Percentiles rank a stretch among this genome's conserved stretches.
These are phyloP conservation scores for Hydrozoanthus gracilis DNA, from an alignment of 92 coral and sea anemone genomes.

Conservation along the genomic window DNA sequence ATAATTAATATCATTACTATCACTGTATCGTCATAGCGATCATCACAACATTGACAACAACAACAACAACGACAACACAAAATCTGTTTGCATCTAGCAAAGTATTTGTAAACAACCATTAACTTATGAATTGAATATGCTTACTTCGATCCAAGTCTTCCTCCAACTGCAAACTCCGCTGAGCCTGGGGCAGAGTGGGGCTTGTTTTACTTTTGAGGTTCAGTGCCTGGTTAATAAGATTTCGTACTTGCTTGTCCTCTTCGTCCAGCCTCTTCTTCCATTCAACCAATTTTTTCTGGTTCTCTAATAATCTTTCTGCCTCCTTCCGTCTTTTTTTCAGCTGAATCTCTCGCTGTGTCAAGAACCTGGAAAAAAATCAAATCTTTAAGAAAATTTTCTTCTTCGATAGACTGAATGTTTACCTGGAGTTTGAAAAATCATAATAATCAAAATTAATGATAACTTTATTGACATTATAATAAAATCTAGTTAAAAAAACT, in stretches of 20 bases:
- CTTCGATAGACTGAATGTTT: too few species aligned
- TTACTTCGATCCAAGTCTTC: conserved; percentile 65
- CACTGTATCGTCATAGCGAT: too few species aligned
- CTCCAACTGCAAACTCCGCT: conserved; percentile 53
- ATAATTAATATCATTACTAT: too few species aligned
- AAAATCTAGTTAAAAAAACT: too few species aligned
- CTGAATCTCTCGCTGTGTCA: conserved; percentile 88
- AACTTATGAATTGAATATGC: not conserved
- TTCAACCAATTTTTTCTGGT: conserved; percentile 89
- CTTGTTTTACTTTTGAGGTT: conserved; percentile 65
- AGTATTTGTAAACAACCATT: too few species aligned
- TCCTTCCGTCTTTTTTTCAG: conserved; percentile 77
- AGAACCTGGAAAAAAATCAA: conserved; percentile 57
- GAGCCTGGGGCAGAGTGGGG: conserved; percentile 36
- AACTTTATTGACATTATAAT: too few species aligned
- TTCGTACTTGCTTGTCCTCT: conserved; percentile 82
- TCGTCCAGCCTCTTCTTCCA: conserved; percentile 90
- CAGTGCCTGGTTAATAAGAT: conserved; percentile 81
- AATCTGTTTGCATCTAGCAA: too few species aligned
- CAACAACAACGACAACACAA: too few species aligned
- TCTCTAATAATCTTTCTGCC: conserved; percentile 78
- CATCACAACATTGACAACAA: too few species aligned
- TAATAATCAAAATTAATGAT: too few species aligned
- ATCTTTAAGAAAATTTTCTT: too few species aligned
- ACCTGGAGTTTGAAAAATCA: too few species aligned